A percentile compares a stretch with the other conserved stretches of the same genome.
These are phyloP conservation scores for Gavialis gangeticus DNA, from an alignment of 2,113 vertebrate genomes.

Conservation along the genomic window DNA sequence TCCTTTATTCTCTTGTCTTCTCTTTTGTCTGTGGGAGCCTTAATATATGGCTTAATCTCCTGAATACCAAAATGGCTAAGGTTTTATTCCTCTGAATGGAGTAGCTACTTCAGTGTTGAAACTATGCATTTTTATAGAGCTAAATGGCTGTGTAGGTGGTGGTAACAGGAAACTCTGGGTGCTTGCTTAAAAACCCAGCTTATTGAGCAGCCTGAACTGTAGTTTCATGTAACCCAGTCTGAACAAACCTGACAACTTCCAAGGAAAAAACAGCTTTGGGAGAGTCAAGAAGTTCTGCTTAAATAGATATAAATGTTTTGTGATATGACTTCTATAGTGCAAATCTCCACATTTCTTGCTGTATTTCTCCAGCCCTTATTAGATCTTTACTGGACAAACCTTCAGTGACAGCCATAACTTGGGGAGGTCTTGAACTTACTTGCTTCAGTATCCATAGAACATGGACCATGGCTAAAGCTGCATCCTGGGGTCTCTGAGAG, in stretches of 20 bases:
- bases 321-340: neutral
- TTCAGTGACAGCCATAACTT: too few species aligned
- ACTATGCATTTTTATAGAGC: fast-evolving
- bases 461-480: too few species aligned
- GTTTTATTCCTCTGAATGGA: constrained; percentile 59
- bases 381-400: too few species aligned
- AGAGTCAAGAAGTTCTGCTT: neutral
- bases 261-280: neutral
- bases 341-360: neutral
- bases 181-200: neutral
- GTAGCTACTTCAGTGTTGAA: neutral
- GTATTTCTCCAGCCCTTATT: fast-evolving
- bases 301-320: neutral
- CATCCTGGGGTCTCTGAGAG: too few species aligned
- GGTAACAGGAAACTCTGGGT: constrained; percentile 24
- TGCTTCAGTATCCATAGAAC: too few species aligned
- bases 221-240: neutral
- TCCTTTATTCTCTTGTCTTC: constrained; percentile 51
- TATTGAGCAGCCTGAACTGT: neutral
- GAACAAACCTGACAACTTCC: neutral
- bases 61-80: constrained; percentile 22
- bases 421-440: too few species aligned
- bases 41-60: constrained; percentile 39
- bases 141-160: neutral
- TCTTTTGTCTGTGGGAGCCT: constrained; percentile 46